Evolutionary conservation across 2,888 invertebrate species (phyloP), one percentile per base, ranked within the genome.

Genomic region (Trypoxylon attenuatum): DNA sequence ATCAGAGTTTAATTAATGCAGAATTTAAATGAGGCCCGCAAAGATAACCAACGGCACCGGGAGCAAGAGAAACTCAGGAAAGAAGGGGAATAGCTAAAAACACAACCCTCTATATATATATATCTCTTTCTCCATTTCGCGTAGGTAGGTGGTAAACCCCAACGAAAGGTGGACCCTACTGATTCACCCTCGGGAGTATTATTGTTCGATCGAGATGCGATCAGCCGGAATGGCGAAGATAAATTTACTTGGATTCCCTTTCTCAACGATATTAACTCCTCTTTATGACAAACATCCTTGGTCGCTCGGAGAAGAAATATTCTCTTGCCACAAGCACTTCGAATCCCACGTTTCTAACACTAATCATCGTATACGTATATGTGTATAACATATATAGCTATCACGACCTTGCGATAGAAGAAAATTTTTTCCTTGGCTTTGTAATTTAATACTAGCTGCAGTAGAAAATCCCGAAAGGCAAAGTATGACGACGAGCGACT

Each of bases 1-100:
- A 52, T 54, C 42, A 41, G 39, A 21, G 29, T 60, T 56, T 71
- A 71, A 71, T 71, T 71, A 71, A 54, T 45, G 38, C 29, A 49
- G 42, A 67, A 71, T 63, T 60, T 63, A 71, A 70, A 57, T 27
- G 54, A 69, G 13, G n/a, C 54, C 23, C 29, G 8, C 43, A 18
- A 54, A 45, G 29, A 22, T 23, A 18, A 43, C 50, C 41, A 43
- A 57, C 49, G 25, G 50, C 33, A 18, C 10, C 13, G 13, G 1
- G n/a, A 13, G 33, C 13, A 33, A 33, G n/a, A 1, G 13, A 33
- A 13, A 33, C 33, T 10, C n/a, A n/a, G 33, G 33, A 10, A 33
- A 33, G 33, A 5, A 33, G 13, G 2, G 33, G 33, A 33, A 13
- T 10, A 33, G 13, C n/a, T 13, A 33, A 13, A 13, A 33, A 8